Base-by-base conservation (phyloP, 2,888 invertebrate species). In the Chorisops tibialis region DNA sequence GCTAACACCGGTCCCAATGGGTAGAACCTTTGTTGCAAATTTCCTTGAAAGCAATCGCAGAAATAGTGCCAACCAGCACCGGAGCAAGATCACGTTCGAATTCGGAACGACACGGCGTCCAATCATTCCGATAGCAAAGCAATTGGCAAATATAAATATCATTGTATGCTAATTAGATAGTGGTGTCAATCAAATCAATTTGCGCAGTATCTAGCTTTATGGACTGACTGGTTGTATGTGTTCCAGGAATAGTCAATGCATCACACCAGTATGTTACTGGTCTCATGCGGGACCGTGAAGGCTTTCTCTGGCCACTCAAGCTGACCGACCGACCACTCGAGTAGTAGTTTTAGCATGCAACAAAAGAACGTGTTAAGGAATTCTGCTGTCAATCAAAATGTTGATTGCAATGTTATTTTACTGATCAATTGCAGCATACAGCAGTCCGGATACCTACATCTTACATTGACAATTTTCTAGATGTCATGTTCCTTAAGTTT, bases 81-180 rank as follows among this genome's bases (percentile, higher is more conserved):
- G 24, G 4, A 24, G 24, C 24, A 7, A 24, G 24, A 24, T 24
- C 24, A 24, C 24, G 24, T 24, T 7, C 24, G 7, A 7, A 24
- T 24, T 24, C 24, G 24, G 24, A 24, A 24, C 24, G 24, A 24
- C 24, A 24, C 24, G 24, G 24, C 24, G 24, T 24, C 24, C 24
- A 24, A 24, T 24, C 24, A 7, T 4, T 24, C 24, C 24, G 24
- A 52, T 41, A 21, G 41, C 24, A 58, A 11, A n/a, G 12, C 47
- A 59, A 63, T 49, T 54, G 41, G 43, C 47, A 61, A 47, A 59
- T 51, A 64, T 61, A n/a, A 21, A 48, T 59, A 37, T 62, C 59
- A 64, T 64, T 64, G 64, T 64, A 64, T 64, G 64, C 59, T 64
- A 64, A 64, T 64, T 61, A 62, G 64, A 30, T 45, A 45, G 47